Conservation (phyloP, 2,113 vertebrate species). For the Micronisus gabar region DNA sequence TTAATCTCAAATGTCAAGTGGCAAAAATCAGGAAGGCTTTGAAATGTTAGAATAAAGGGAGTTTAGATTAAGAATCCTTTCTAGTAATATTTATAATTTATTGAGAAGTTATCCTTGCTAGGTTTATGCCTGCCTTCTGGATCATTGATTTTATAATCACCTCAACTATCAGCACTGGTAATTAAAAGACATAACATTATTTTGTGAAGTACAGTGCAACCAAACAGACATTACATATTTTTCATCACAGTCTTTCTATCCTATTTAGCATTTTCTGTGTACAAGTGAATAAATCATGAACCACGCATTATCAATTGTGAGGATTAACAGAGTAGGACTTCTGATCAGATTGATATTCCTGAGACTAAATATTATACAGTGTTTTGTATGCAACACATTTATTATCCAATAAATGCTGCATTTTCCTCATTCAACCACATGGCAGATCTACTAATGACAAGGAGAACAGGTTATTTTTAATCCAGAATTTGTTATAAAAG, state of each 20-base stretch:
- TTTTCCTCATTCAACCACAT: neutral
- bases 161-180: neutral
- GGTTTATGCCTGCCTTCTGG: neutral
- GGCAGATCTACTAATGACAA: neutral
- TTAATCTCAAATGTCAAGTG: neutral
- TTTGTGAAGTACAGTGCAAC: neutral
- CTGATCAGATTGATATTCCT: neutral
- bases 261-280: neutral
- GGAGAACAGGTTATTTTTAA: neutral
- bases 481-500: neutral
- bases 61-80: neutral
- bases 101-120: neutral
- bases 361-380: neutral
- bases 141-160: neutral
- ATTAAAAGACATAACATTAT: neutral
- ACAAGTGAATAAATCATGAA: neutral
- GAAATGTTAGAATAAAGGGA: neutral
- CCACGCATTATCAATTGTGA: accelerated
- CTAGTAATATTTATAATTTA: neutral
- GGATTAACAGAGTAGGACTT: neutral
- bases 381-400: neutral
- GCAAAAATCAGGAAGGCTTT: neutral
- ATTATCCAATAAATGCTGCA: neutral
- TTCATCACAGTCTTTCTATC: neutral
- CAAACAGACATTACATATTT: neutral